A percentile compares a stretch with the other conserved stretches of the same genome.
Evolutionary conservation across 1,140 invertebrate species (phyloP).

Genomic region (Anoplolepis gracilipes): DNA sequence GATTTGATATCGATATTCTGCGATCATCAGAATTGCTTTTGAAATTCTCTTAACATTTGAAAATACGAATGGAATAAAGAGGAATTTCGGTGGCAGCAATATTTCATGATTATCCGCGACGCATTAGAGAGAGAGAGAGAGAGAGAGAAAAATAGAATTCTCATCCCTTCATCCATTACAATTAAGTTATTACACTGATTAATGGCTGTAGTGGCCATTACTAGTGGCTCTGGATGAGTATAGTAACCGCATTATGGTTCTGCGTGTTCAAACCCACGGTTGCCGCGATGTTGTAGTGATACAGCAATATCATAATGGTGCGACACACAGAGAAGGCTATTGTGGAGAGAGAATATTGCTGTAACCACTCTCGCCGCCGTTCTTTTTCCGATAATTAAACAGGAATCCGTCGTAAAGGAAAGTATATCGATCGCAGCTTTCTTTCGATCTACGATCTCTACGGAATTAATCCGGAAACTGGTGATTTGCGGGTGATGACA

Average conservation of each 20-base stretch:
- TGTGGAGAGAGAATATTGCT: constrained; percentile 29
- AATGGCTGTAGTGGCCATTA: constrained; percentile 38
- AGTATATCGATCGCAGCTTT: not conserved
- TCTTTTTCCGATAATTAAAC: not conserved
- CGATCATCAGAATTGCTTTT: not conserved
- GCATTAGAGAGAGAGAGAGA: not conserved
- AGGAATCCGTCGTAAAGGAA: not conserved
- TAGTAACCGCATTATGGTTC: constrained; percentile 19
- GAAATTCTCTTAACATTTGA: not conserved
- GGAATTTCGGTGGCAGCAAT: constrained; percentile 28
- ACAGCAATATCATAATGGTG: constrained; percentile 34
- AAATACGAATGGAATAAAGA: not conserved
- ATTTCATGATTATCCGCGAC: constrained; percentile 28
- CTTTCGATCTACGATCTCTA: not conserved
- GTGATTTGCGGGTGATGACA: not conserved
- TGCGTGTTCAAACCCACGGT: not conserved
- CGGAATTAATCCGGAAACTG: not conserved
- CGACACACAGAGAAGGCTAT: not conserved
- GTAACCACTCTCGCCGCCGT: not conserved
- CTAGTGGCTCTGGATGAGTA: constrained; percentile 22
- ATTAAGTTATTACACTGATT: constrained; percentile 59
- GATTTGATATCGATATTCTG: not conserved
- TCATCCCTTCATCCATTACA: constrained; percentile 52
- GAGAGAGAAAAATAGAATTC: not conserved
- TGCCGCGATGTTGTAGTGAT: constrained; percentile 17